These are phyloP conservation scores for Montipora sp. DNA, from an alignment of 64 coral and sea anemone genomes.

Conservation along the genomic window DNA sequence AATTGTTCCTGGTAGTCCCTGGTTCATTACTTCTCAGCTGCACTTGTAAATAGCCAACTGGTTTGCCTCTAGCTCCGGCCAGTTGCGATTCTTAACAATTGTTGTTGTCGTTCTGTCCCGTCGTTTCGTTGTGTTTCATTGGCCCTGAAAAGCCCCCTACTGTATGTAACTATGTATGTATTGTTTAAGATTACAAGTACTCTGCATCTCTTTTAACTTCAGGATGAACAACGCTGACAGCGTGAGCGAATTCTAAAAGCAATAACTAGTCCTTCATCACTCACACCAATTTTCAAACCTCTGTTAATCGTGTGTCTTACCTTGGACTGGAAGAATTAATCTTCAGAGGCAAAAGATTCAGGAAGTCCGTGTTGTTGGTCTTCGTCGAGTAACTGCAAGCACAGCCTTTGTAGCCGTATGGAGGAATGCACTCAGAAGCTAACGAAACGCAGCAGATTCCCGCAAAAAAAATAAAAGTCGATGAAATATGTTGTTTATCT, in stretches of 20 bases:
- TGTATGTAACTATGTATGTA: too few species aligned
- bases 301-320: neutral
- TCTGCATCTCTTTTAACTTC: too few species aligned
- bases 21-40: too few species aligned
- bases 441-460: neutral
- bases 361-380: slow-evolving; percentile 2
- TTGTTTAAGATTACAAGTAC: too few species aligned
- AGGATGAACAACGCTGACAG: neutral
- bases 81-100: too few species aligned
- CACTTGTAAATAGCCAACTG: too few species aligned
- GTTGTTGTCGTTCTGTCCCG: too few species aligned
- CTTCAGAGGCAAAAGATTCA: slow-evolving; percentile 51
- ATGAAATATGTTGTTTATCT: neutral
- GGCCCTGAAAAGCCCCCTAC: too few species aligned
- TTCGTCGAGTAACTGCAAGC: neutral
- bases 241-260: neutral
- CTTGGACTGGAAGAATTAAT: slow-evolving; percentile 32
- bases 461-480: neutral
- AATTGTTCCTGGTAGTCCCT: too few species aligned
- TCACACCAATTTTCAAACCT: neutral
- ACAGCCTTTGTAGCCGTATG: slow-evolving; percentile 31
- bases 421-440: neutral
- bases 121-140: too few species aligned
- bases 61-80: too few species aligned
- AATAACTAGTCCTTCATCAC: neutral